Percentiles rank a stretch among this genome's conserved stretches.
phyloP scores from a whole-genome alignment of 2,888 invertebrate genomes.

The Drosophila robusta region DNA sequence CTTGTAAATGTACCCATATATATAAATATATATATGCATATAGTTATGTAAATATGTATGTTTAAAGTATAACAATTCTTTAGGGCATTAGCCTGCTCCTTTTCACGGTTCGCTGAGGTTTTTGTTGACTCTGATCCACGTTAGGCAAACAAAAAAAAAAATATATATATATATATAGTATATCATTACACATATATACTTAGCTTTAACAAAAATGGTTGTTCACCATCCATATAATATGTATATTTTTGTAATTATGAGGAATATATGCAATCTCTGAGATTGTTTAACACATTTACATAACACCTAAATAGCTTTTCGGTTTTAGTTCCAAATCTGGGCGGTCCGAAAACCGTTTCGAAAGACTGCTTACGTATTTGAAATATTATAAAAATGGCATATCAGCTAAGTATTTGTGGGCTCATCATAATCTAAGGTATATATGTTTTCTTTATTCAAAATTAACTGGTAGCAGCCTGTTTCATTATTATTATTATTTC shows the following conservation, averaged over 20 bases:
- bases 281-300: constrained; percentile 57
- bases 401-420: constrained; percentile 13
- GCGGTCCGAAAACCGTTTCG: neutral
- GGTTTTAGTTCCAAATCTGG: neutral
- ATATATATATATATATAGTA: neutral
- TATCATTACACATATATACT: neutral
- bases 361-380: constrained; percentile 24
- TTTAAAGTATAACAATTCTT: constrained; percentile 17
- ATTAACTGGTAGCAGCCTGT: constrained; percentile 35
- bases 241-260: constrained; percentile 19
- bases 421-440: constrained; percentile 3
- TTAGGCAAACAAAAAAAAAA: constrained; percentile 4
- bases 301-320: constrained; percentile 26
- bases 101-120: constrained; percentile 1
- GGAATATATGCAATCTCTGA: constrained; percentile 60
- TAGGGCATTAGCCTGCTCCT: constrained; percentile 1
- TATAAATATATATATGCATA: constrained; percentile 3
- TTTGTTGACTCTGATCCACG: constrained; percentile 5
- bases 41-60: constrained; percentile 6
- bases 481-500: constrained; percentile 12
- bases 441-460: constrained; percentile 12
- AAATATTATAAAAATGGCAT: constrained; percentile 14
- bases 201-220: constrained; percentile 7
- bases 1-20: constrained; percentile 2
- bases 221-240: constrained; percentile 11